Base-by-base conservation (phyloP, 1,140 invertebrate species). In the Agrypnia vestita region DNA sequence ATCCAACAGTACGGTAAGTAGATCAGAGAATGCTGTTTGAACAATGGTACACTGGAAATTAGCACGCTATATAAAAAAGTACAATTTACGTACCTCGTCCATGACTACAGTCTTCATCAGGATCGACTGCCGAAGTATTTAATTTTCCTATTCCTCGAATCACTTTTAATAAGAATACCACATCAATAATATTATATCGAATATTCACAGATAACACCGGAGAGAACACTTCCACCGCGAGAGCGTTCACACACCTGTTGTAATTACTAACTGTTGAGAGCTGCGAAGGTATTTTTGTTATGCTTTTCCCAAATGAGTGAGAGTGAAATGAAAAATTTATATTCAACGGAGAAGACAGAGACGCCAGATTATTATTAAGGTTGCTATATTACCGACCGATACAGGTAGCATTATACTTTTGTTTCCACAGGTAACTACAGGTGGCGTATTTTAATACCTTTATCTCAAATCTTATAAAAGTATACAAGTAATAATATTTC, bases 11-110 rank as follows among this genome's bases (percentile, higher is more conserved):
- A 76, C 74, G 25, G 79, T 80, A 80, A 80, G 79, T 80, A 80
- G 79, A 80, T 80, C 79, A 80, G 79, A 80, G 79, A 80, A 80
- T 80, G 79, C 79, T 80, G 79, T 80, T 77, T 76, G 79, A 77
- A 80, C 79, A 80, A 80, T 80, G 79, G 79, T 80, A 76, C 62
- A 62, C 44, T 80, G 59, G 44, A 76, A 76, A 76, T 80, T 80
- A 71, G 73, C 69, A 81, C 71, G 77, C 17, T 72, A 74, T 74
- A 53, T 62, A 76, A 77, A 64, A 78, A 74, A 62, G 25, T 49
- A 73, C 44, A 35, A 35, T 78, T 71, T 73, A 25, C 53, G 19
- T 79, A 82, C 81, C 78, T 80, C 78, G 10, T 82, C 69, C 81
- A 82, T 82, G 49, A 25, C 73, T 49, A 51, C 53, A 69, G 21